Evolutionary conservation across 2,888 invertebrate genomes (phyloP), one percentile per base, ranked within the genome.

Genomic region (Meteorus colon): DNA sequence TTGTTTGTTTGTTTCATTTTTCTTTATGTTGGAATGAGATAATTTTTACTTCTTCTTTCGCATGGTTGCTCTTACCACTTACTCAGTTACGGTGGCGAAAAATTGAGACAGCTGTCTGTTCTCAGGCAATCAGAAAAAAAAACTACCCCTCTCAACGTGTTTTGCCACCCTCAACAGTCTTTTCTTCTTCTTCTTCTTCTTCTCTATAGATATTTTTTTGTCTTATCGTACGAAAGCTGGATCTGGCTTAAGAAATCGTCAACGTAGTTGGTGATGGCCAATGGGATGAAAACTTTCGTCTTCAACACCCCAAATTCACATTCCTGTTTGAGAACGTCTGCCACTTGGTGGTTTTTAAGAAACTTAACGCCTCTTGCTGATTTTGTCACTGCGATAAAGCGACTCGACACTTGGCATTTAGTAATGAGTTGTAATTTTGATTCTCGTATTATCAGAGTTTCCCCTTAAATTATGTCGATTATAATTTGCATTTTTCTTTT

Each of bases 91-190:
- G 76, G 74, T 76, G 76, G 81, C 75, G 83, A 85, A 84, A 86
- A 85, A 88, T 87, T 84, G 85, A 84, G 86, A 87, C 89, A 89
- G 89, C 88, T 89, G 89, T 82, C 85, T 79, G 79, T 88, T 89
- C 88, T 81, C 88, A 87, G 84, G 88, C 88, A 89, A 89, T 89
- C 88, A 87, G 88, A 89, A 89, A 88, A 89, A 89, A 89, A 88
- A 89, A 89, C 86, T 86, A 82, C 77, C 79, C 80, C 78, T 78
- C 78, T 76, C 70, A 76, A 73, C 73, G 76, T 55, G 63, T 79
- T 73, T 73, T 55, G 73, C 78, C 67, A 76, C 69, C 37, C 74
- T 60, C 59, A 77, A 77, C 66, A 77, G 79, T 76, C 77, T 69
- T 74, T 74, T 76, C 75, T 60, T n/a, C 48, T 76, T 72, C 55